phyloP scores from a whole-genome alignment of 2,888 invertebrate species.

The Pseudanteris insignis region DNA sequence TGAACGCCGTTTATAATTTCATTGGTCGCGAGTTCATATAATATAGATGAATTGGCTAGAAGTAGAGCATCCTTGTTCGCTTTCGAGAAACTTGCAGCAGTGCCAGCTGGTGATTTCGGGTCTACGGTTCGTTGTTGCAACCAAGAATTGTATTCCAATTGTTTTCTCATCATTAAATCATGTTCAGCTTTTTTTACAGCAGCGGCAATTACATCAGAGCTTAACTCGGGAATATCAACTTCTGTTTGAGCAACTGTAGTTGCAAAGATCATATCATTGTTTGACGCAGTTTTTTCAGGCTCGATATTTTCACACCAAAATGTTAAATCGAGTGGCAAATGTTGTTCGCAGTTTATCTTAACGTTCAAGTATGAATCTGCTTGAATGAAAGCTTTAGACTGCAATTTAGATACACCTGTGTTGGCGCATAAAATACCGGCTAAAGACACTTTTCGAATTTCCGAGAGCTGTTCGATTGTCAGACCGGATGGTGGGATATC shows the following conservation, averaged over 20 bases:
- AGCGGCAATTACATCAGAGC: conserved; percentile 76
- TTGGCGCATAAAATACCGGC: conserved; percentile 83
- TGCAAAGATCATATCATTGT: conserved; percentile 52
- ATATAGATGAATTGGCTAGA: conserved; percentile 85
- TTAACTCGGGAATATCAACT: conserved; percentile 71
- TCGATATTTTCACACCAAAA: conserved; percentile 75
- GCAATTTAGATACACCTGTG: conserved; percentile 76
- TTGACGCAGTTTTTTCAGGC: conserved; percentile 50
- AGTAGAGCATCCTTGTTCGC: conserved; percentile 85
- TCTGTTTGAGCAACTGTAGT: conserved; percentile 17
- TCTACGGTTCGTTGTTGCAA: conserved; percentile 71
- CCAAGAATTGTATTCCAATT: conserved; percentile 85
- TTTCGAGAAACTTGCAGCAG: conserved; percentile 89
- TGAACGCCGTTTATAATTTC: conserved; percentile 77
- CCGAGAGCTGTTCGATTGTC: conserved; percentile 78
- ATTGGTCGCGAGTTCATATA: conserved; percentile 87
- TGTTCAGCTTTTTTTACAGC: conserved; percentile 83
- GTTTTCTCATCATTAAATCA: conserved; percentile 78
- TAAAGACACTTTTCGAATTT: conserved; percentile 81
- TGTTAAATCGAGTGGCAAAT: conserved; percentile 73
- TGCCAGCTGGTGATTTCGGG: conserved; percentile 86
- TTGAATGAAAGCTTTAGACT: conserved; percentile 85
- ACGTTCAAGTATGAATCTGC: conserved; percentile 86
- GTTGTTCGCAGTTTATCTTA: conserved; percentile 77
- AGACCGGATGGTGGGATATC: conserved; percentile 89